A percentile compares a stretch with the other conserved stretches of the same genome.
These are phyloP conservation scores for Drosophila neotestacea DNA, from an alignment of 2,888 invertebrate genomes.

Conservation along the genomic window DNA sequence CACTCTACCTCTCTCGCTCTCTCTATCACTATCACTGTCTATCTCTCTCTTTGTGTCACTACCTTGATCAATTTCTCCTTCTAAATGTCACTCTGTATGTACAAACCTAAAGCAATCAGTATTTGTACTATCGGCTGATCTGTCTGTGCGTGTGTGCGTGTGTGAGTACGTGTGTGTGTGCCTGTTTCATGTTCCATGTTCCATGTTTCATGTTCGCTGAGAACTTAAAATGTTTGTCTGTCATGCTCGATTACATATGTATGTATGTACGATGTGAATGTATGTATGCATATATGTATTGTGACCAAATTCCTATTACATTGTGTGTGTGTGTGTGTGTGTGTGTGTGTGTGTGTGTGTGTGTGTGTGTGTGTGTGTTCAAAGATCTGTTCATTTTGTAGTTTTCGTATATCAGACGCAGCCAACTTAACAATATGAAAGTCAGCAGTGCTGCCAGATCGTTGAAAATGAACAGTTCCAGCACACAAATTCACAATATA, in stretches of 20 bases:
- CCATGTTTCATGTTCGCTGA: slow-evolving; percentile 16
- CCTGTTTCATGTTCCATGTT: slow-evolving; percentile 4
- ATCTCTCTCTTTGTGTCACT: slow-evolving; percentile 12
- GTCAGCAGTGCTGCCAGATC: slow-evolving; percentile 9
- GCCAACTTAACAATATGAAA: slow-evolving; percentile 10
- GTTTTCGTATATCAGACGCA: not conserved
- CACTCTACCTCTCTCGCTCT: slow-evolving; percentile 9
- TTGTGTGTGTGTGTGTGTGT: slow-evolving; percentile 7
- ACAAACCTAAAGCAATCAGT: slow-evolving; percentile 45
- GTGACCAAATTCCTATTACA: not conserved
- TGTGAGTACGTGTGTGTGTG: not conserved
- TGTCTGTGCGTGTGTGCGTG: slow-evolving; percentile 22
- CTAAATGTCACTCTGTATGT: slow-evolving; percentile 21
- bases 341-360: slow-evolving; percentile 6
- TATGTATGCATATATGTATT: slow-evolving; percentile 16
- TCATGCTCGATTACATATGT: slow-evolving; percentile 2
- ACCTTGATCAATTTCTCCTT: slow-evolving; percentile 12
- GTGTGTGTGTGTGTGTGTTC: slow-evolving; percentile 5
- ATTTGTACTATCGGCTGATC: slow-evolving; percentile 55
- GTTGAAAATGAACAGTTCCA: slow-evolving; percentile 29
- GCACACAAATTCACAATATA: slow-evolving; percentile 17
- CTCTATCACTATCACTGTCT: slow-evolving; percentile 4
- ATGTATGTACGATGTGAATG: not conserved
- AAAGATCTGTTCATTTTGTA: slow-evolving; percentile 21
- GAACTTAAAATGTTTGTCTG: slow-evolving; percentile 8